A percentile compares a stretch with the other conserved stretches of the same genome.
These are phyloP conservation scores for Channallabes apus DNA, from an alignment of 2,797 vertebrate genomes.

Conservation along the genomic window DNA sequence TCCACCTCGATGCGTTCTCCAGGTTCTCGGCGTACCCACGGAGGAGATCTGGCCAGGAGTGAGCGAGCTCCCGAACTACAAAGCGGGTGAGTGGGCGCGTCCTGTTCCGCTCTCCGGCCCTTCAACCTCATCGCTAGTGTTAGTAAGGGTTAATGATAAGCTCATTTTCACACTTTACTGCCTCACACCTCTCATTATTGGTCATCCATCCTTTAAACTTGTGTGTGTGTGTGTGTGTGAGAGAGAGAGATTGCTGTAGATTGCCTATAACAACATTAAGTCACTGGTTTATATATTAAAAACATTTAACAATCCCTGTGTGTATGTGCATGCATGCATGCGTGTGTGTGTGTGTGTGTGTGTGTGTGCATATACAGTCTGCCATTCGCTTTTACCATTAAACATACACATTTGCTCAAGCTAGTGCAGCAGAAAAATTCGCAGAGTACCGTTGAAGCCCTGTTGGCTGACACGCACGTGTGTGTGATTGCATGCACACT, in stretches of 20 bases:
- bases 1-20: constrained; percentile 61
- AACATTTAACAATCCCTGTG: constrained; percentile 22
- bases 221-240: background rate
- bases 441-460: constrained; percentile 35
- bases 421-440: constrained; percentile 36
- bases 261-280: background rate
- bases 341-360: constrained; percentile 6
- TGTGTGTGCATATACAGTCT: background rate
- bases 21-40: constrained; percentile 83
- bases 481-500: constrained; percentile 26
- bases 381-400: constrained; percentile 18
- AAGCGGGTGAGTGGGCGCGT: constrained; percentile 72
- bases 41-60: constrained; percentile 88
- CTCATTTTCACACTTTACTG: constrained; percentile 28
- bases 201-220: constrained; percentile 28
- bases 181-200: background rate
- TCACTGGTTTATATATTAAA: constrained; percentile 32
- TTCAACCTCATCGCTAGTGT: background rate
- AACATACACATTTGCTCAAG: constrained; percentile 35
- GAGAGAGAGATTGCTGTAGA: background rate
- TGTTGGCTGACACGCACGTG: constrained; percentile 27
- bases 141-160: constrained; percentile 28
- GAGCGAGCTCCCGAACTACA: constrained; percentile 80
- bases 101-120: constrained; percentile 28
- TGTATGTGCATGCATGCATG: constrained; percentile 9